Evolutionary conservation across 1,140 invertebrate genomes (phyloP), one percentile per base, ranked within the genome.

Genomic region (Heliconius melpomene): DNA sequence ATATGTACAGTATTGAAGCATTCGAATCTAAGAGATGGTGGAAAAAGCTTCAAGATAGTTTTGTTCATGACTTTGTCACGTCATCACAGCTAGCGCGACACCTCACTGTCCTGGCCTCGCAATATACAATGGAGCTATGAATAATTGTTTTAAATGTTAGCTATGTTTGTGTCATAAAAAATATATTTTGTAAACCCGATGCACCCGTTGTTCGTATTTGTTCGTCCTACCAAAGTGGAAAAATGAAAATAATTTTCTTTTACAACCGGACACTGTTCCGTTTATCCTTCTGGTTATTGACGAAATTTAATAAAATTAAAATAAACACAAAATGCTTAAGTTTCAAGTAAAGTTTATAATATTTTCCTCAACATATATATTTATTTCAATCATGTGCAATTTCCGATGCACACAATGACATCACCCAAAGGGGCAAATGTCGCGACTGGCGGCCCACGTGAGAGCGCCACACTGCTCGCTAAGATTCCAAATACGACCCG

Each of bases 361-460:
- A 57, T 29, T 66, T 66, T 29, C 26, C 60, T 29, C 8, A 66
- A 66, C n/a, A 23, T 13, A 11, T 2, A 60, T 11, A 11, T 60
- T 60, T 20, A 54, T 54, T 54, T 54, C 23, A 26, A 23, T 66
- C 26, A 29, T 66, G 11, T 29, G 57, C n/a, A 60, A 60, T 60
- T 60, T 60, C 57, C 23, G n/a, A 66, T 66, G 57, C 57, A 66
- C 57, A 72, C 29, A 74, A 80, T 91, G 87, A 92, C 88, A 89
- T 89, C 89, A 91, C 76, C n/a, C 52, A 66, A 38, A 79, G 79
- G 90, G 86, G 85, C 88, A 91, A 92, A 90, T 89, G 88, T 91
- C 85, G 86, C 87, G 75, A 79, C 87, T 91, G 85, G 86, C 87
- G 75, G 81, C 87, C 89, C 89, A 89, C 88, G 91, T 89, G 88